Evolutionary conservation across 1,140 invertebrate genomes (phyloP).

Genomic region (Camponotus floridanus): DNA sequence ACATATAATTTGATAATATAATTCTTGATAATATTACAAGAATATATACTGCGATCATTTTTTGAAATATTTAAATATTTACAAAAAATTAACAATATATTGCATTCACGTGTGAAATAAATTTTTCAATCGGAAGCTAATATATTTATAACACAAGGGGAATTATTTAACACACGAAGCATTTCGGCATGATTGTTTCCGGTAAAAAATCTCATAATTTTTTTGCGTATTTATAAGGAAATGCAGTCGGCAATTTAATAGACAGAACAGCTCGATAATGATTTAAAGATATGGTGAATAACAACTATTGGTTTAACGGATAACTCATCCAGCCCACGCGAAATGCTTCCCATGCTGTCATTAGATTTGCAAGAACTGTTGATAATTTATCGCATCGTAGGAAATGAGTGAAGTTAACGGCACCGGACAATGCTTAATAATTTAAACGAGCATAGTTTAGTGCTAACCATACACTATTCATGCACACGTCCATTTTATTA

Average conservation of each 20-base stretch:
- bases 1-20: neutral
- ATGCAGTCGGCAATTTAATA: neutral
- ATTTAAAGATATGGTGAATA: neutral
- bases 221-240: neutral
- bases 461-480: no score
- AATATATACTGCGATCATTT: neutral
- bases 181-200: neutral
- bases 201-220: neutral
- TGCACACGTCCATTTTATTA: neutral
- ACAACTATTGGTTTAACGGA: neutral
- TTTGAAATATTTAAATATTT: no score
- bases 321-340: neutral
- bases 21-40: neutral
- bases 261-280: neutral
- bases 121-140: neutral
- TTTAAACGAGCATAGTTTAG: neutral
- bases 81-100: no score
- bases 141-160: neutral
- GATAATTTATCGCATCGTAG: neutral
- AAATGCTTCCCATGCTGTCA: neutral
- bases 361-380: neutral
- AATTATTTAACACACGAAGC: no score
- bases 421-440: neutral
- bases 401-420: neutral
- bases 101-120: neutral